Evolutionary conservation across 1,140 invertebrate genomes (phyloP), one percentile per base, ranked within the genome.

Genomic region (Lucilia cuprina): DNA sequence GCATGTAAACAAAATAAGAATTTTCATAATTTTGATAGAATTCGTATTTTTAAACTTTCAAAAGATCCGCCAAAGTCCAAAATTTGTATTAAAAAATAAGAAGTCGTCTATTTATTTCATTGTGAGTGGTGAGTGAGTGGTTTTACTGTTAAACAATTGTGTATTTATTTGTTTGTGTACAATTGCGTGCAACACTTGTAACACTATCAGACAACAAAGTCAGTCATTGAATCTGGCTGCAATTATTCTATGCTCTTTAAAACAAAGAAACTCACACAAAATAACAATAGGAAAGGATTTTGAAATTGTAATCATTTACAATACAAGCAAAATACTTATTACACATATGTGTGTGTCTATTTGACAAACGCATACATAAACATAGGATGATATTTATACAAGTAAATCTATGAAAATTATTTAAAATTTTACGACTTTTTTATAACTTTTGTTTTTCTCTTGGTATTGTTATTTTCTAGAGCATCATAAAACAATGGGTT

Each of bases 401-500:
- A 41, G 41, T 77, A 77, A 77, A 19, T 77, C 25, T 77, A 34
- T 77, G 77, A 80, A 49, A 80, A 80, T 25, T 50, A 80, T 80
- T 80, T 50, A 8, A 80, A 80, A 47, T 80, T 80, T 80, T 80
- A 80, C 47, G 77, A 25, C n/a, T 50, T 80, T 80, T 80, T 80
- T 80, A 80, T 21, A 80, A 13, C 41, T 80, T 80, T 80, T 78
- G 34, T 9, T 5, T 17, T 75, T 13, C 30, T 13, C 5, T 78
- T 34, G 74, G 41, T 41, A 41, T 41, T 41, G 41, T 41, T 30
- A 30, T 30, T 30, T 55, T 55, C 50, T 14, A 78, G 77, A 80
- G 77, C 41, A 80, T 80, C 77, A 17, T 80, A 80, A 80, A 80
- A 80, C 77, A 80, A 80, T 80, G 77, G 77, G 77, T 80, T 80